Conservation (phyloP, 2,888 invertebrate species). For the Perizoma affinitatum region DNA sequence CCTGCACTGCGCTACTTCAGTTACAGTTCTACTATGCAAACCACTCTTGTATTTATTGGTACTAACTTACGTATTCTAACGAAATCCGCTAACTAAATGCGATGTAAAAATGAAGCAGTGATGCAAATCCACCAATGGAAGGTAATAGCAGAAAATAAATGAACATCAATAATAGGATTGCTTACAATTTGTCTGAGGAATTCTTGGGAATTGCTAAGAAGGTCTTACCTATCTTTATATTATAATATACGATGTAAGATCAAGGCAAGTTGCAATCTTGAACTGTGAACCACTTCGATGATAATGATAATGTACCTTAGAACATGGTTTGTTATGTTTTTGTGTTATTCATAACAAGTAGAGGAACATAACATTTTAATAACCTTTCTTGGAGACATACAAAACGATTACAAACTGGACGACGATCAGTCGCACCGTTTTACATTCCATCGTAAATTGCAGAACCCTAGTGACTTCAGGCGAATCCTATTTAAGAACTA, state of each 20-base stretch:
- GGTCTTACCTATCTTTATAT: background rate
- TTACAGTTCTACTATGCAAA: conserved; percentile 17
- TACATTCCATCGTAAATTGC: too few species aligned
- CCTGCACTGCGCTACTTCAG: background rate
- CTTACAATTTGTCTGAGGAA: conserved; percentile 19
- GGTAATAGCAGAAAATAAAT: conserved; percentile 28
- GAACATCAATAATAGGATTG: conserved; percentile 31
- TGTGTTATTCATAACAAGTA: too few species aligned
- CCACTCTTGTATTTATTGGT: conserved; percentile 63
- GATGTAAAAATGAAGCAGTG: conserved; percentile 56
- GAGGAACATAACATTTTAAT: too few species aligned
- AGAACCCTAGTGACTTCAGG: too few species aligned
- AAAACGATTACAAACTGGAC: too few species aligned
- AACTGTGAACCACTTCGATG: too few species aligned
- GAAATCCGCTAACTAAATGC: conserved; percentile 59
- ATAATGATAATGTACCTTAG: too few species aligned
- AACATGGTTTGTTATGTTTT: too few species aligned
- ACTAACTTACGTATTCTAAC: conserved; percentile 59
- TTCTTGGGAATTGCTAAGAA: conserved; percentile 3
- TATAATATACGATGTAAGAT: background rate
- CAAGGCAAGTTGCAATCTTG: too few species aligned
- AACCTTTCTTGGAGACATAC: too few species aligned
- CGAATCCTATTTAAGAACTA: too few species aligned
- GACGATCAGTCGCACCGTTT: too few species aligned
- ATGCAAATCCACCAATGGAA: conserved; percentile 33